Percentiles rank a stretch among this genome's conserved stretches.
Conservation (phyloP, 2,113 vertebrate species). For the Callospermophilus lateralis region DNA sequence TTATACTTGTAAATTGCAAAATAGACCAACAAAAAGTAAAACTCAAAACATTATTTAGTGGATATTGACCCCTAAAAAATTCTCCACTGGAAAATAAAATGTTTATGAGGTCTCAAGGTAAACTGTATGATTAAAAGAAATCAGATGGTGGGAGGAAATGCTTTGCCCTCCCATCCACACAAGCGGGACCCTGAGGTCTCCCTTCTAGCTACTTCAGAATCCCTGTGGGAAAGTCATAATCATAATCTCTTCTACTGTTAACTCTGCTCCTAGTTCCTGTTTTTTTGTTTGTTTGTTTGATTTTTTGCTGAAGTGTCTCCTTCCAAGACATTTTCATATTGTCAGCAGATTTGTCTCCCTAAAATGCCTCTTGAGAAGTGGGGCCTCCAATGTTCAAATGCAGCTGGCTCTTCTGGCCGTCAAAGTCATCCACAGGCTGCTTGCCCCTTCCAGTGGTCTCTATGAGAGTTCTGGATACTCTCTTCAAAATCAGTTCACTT, state of each 20-base stretch:
- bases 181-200: fast-evolving
- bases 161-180: not conserved
- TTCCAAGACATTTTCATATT: not conserved
- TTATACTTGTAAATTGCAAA: conserved; percentile 15
- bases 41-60: not conserved
- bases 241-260: not conserved
- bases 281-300: not conserved
- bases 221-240: not conserved
- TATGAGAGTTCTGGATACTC: not conserved
- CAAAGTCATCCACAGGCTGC: not conserved
- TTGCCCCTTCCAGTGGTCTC: not conserved
- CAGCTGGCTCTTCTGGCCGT: not conserved
- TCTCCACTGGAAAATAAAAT: not conserved
- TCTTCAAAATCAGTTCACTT: not conserved
- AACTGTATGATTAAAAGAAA: not conserved
- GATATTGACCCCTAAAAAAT: not conserved
- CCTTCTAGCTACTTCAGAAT: not conserved
- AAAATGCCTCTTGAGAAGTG: not conserved
- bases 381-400: not conserved
- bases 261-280: not conserved
- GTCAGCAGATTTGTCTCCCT: not conserved
- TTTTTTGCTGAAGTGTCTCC: not conserved
- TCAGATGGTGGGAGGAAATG: not conserved
- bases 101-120: conserved; percentile 27
- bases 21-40: not conserved